Evolutionary conservation across 2,888 invertebrate species (phyloP), one percentile per base, ranked within the genome.

Genomic region (Sarcophaga carnaria): DNA sequence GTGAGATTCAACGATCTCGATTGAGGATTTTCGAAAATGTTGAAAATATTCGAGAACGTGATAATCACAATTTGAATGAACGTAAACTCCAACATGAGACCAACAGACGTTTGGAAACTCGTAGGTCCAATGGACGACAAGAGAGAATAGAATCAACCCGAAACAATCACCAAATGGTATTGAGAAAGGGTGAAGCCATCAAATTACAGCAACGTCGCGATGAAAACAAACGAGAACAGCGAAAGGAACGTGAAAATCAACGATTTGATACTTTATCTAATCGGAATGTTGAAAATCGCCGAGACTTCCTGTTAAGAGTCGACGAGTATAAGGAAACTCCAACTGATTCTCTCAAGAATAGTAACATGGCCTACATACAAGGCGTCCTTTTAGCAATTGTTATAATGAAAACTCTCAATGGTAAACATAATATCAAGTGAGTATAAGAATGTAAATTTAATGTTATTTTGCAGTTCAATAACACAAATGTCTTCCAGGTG

Each of bases 381-480:
- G 88, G 83, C 11, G 71, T 78, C 20, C 59, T 90, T 4, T 72
- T 90, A n/a, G 88, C 89, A 3, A 79, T 88, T 62, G 77, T 89
- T 20, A 47, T 88, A 17, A 71, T 89, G 37, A 89, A 88, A 84
- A 88, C 89, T 8, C 62, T 90, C 0, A 86, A 74, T 71, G 84
- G 84, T 5, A 87, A 88, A n/a, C 81, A 79, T 12, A 83, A 89
- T 17, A 77, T 88, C 4, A 83, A 89, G 90, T 90, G 87, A 80
- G 89, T 82, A 67, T 47, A 60, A 69, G 25, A 14, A 54, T 54
- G 17, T 14, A 54, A 54, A 54, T 54, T 17, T 5, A 3, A 17
- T 4, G 54, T 14, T 4, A 5, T 14, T 17, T 54, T 8, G 37
- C 37, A 54, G 3, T 54, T 54, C 5, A 54, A 54, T 54, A 54